Base-by-base conservation (phyloP, 2,888 invertebrate genomes). In the Lydus trimaculatus region DNA sequence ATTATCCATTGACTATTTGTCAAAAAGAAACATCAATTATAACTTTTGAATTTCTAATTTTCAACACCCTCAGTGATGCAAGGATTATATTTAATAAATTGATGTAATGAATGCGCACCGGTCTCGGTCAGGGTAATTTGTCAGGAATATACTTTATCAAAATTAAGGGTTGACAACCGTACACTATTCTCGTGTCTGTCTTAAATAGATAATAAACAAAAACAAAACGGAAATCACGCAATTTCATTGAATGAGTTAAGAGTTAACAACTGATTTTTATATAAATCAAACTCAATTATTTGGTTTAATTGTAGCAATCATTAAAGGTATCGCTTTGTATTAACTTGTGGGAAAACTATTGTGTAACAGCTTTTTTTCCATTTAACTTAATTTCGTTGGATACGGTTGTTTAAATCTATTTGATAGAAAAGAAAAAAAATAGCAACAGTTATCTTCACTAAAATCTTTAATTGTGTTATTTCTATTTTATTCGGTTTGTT, bases 11-110 rank as follows among this genome's bases (percentile, higher is more conserved):
- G 15, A 36, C 31, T 48, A 59, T 65, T 61, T 20, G 23, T 43
- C 23, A 65, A 43, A 65, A 31, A 25, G 6, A 4, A 63, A 62
- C 3, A 39, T 39, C 36, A 8, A 64, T n/a, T n/a, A n/a, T n/a
- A n/a, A n/a, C n/a, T n/a, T 64, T 67, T 63, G 43, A 61, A 68
- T 68, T 68, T 68, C 64, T 65, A 64, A 68, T 68, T 68, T 56
- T 68, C 68, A 68, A 68, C 68, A 68, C 68, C 61, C 61, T 58
- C 58, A 62, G 64, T 68, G 65, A 20, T 48, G 48, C 20, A 8
- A 48, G 20, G 20, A 48, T 25, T 31, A 61, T 23, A 64, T 67
- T 64, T 60, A 23, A 59, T 39, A 20, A 52, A 17, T 31, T 31
- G 6, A 31, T 43, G 33, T n/a, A n/a, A n/a, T n/a, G n/a, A n/a